These are phyloP conservation scores for Drosophila anceps DNA, from an alignment of 2,888 invertebrate species.

Conservation along the genomic window DNA sequence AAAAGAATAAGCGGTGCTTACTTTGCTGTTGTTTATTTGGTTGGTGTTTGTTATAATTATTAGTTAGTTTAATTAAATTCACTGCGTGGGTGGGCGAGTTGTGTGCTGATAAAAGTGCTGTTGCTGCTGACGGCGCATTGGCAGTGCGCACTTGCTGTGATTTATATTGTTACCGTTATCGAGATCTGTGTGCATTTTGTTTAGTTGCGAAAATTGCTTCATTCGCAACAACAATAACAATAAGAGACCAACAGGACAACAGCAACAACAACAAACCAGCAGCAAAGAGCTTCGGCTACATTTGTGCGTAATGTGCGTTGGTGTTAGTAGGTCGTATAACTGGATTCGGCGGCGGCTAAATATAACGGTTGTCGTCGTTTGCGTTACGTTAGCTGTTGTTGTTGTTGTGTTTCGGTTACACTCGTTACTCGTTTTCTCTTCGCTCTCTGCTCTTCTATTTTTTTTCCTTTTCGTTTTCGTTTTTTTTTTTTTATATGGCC, in stretches of 20 bases:
- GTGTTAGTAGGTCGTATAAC: constrained; percentile 67
- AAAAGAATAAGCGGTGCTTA: constrained; percentile 68
- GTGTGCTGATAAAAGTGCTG: constrained; percentile 74
- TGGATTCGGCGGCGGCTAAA: constrained; percentile 72
- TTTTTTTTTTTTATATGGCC: constrained; percentile 67
- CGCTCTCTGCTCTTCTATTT: constrained; percentile 31
- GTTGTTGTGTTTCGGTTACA: constrained; percentile 59
- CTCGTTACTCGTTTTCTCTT: constrained; percentile 72
- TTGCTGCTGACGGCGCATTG: constrained; percentile 63
- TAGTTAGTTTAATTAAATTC: constrained; percentile 49
- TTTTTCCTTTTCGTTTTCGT: constrained; percentile 29
- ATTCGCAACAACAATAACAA: constrained; percentile 21
- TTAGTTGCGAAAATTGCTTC: constrained; percentile 44
- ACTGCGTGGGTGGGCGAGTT: constrained; percentile 78
- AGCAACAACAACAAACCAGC: constrained; percentile 45
- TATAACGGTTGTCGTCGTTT: constrained; percentile 66
- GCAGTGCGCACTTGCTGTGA: constrained; percentile 59
- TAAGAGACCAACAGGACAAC: constrained; percentile 41
- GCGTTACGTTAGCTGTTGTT: constrained; percentile 56
- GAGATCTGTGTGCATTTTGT: constrained; percentile 74
- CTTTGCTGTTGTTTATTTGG: constrained; percentile 67
- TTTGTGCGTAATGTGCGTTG: constrained; percentile 65
- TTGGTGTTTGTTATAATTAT: constrained; percentile 37
- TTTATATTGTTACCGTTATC: constrained; percentile 58
- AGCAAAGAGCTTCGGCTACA: constrained; percentile 42